These are phyloP conservation scores for Augiades crinisus DNA, from an alignment of 2,888 invertebrate species.

Conservation along the genomic window DNA sequence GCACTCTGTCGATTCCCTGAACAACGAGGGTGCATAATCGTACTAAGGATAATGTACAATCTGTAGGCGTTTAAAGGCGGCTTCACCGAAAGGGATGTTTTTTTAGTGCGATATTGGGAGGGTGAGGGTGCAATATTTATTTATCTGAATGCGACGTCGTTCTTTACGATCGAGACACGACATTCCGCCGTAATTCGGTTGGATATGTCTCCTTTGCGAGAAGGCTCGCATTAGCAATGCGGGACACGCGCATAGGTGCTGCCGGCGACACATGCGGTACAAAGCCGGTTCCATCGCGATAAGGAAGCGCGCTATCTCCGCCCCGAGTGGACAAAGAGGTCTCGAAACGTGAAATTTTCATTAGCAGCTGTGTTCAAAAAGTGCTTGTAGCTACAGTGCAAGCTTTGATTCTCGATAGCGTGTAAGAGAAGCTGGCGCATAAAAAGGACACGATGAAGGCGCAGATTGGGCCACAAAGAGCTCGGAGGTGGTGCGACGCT, in stretches of 20 bases:
- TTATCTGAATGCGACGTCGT: slow-evolving; percentile 71
- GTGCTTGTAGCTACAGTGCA: slow-evolving; percentile 55
- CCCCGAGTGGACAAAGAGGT: slow-evolving; percentile 62
- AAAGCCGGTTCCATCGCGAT: slow-evolving; percentile 67
- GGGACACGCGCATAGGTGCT: slow-evolving; percentile 58
- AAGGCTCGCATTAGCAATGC: slow-evolving; percentile 65
- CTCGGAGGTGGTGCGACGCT: slow-evolving; percentile 74
- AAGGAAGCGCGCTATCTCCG: slow-evolving; percentile 67
- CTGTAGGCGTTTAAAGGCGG: slow-evolving; percentile 82
- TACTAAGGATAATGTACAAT: slow-evolving; percentile 82
- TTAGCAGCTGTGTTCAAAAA: slow-evolving; percentile 72
- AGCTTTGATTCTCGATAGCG: slow-evolving; percentile 77
- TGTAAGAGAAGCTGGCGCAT: slow-evolving; percentile 73
- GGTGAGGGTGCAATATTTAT: slow-evolving; percentile 82
- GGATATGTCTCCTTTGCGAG: slow-evolving; percentile 50
- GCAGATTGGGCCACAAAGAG: slow-evolving; percentile 81
- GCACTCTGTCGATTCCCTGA: slow-evolving; percentile 76
- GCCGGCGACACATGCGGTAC: slow-evolving; percentile 57
- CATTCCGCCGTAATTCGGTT: slow-evolving; percentile 62
- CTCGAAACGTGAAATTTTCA: slow-evolving; percentile 77
- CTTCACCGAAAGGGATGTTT: slow-evolving; percentile 80
- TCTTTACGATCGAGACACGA: slow-evolving; percentile 68
- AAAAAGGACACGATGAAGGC: slow-evolving; percentile 76
- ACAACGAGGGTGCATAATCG: slow-evolving; percentile 81
- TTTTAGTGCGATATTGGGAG: slow-evolving; percentile 76